These are phyloP conservation scores for Cephus runcator DNA, from an alignment of 2,888 invertebrate genomes.

Conservation along the genomic window DNA sequence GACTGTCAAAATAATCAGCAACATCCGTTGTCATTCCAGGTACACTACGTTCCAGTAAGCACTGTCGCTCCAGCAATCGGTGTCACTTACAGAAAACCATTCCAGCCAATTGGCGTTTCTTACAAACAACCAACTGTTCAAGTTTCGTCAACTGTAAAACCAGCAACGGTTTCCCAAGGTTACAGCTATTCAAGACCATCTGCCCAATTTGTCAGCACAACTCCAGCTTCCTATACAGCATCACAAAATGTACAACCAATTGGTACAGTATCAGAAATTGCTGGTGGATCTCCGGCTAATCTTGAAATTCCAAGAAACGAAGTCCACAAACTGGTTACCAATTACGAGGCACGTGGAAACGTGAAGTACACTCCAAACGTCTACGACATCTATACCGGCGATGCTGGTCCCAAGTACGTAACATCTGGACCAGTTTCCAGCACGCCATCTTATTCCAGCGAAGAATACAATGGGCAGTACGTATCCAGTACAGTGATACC, in stretches of 20 bases:
- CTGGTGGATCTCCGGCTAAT: conserved; percentile 35
- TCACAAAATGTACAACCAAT: not conserved
- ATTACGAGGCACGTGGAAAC: conserved; percentile 45
- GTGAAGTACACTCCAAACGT: conserved; percentile 43
- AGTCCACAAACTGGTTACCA: conserved; percentile 37
- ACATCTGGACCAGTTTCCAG: not conserved
- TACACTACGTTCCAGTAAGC: conserved; percentile 34
- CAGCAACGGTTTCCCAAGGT: conserved; percentile 15
- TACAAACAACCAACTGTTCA: conserved; percentile 29
- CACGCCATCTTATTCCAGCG: not conserved
- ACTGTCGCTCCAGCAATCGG: conserved; percentile 37
- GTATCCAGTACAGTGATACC: conserved; percentile 1
- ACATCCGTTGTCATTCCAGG: conserved; percentile 14
- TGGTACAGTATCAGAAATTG: not conserved
- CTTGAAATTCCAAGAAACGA: conserved; percentile 33
- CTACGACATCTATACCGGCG: conserved; percentile 30
- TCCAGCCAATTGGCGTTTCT: conserved; percentile 29
- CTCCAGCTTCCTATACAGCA: conserved; percentile 26
- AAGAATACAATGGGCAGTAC: not conserved
- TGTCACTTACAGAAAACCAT: conserved; percentile 44
- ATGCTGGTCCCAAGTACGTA: not conserved
- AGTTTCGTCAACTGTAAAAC: conserved; percentile 10
- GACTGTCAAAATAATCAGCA: not conserved
- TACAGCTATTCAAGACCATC: conserved; percentile 32
- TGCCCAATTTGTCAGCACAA: conserved; percentile 25